These are phyloP conservation scores for Drosophila nasuta DNA, from an alignment of 1,140 invertebrate genomes.

Conservation along the genomic window DNA sequence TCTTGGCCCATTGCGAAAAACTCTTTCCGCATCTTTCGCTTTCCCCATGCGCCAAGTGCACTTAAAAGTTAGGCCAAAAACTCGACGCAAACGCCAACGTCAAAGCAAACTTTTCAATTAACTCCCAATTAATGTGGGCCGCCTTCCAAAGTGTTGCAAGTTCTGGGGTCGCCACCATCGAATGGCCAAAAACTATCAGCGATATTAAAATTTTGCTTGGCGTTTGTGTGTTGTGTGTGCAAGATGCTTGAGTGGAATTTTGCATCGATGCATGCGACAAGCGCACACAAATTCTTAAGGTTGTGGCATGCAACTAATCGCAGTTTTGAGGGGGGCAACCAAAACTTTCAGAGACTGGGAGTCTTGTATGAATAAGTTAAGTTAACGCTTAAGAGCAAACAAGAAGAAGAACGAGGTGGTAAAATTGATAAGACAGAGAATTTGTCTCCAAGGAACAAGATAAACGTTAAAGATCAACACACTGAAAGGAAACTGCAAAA, in stretches of 20 bases:
- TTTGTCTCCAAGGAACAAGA: too few species aligned
- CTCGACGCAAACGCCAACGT: conserved; percentile 3
- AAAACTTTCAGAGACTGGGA: too few species aligned
- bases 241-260: conserved; percentile 16
- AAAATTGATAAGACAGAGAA: too few species aligned
- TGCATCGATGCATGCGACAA: conserved; percentile 5
- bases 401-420: too few species aligned
- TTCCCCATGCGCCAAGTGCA: conserved; percentile 31
- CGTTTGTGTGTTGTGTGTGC: conserved; percentile 35
- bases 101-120: conserved; percentile 69
- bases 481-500: too few species aligned
- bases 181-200: conserved; percentile 25
- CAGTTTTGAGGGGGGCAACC: neutral
- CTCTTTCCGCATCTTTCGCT: conserved; percentile 7
- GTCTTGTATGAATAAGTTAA: neutral
- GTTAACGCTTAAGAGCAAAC: too few species aligned
- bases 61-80: conserved; percentile 44
- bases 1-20: conserved; percentile 17
- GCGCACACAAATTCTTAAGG: neutral
- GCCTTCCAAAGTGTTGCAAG: neutral
- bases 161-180: conserved; percentile 15
- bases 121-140: conserved; percentile 73
- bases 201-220: conserved; percentile 28
- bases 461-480: too few species aligned
- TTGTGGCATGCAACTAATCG: conserved; percentile 1